phyloP scores from a whole-genome alignment of 2,797 vertebrate species.

The Chaenodraco wilsoni region DNA sequence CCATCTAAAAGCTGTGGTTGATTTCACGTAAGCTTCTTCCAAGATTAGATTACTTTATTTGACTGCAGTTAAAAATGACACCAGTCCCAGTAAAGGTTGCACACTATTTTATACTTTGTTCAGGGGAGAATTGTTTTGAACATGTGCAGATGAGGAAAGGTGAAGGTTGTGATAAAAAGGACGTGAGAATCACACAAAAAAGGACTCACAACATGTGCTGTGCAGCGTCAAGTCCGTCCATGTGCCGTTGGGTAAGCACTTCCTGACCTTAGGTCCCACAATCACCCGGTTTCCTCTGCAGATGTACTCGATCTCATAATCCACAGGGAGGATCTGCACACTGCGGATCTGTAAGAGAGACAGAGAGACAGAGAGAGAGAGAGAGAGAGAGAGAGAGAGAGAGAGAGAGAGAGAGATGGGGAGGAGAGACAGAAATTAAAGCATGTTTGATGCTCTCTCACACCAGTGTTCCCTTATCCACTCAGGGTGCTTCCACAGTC shows the following conservation, averaged over 20 bases:
- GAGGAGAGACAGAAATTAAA: slow-evolving; percentile 28
- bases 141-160: neutral
- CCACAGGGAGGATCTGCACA: slow-evolving; percentile 90
- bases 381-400: too few species aligned
- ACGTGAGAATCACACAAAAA: neutral
- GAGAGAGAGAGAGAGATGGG: slow-evolving; percentile 1
- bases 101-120: slow-evolving; percentile 22
- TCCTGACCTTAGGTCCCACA: slow-evolving; percentile 93
- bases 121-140: slow-evolving; percentile 1
- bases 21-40: slow-evolving; percentile 6
- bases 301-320: slow-evolving; percentile 97
- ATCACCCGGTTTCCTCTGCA: slow-evolving; percentile 91
- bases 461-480: slow-evolving; percentile 21
- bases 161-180: neutral
- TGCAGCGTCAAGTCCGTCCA: slow-evolving; percentile 91
- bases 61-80: slow-evolving; percentile 5
- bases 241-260: slow-evolving; percentile 90
- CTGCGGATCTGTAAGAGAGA: slow-evolving; percentile 86
- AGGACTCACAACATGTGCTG: slow-evolving; percentile 91
- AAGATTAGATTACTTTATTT: neutral
- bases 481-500: slow-evolving; percentile 27
- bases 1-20: neutral
- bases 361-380: slow-evolving; percentile 5
- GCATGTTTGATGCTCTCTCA: slow-evolving; percentile 49
- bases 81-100: slow-evolving; percentile 2